Evolutionary conservation across 2,113 vertebrate genomes (phyloP), one percentile per base, ranked within the genome.

Genomic region (Pseudolaguvia tuberculata): DNA sequence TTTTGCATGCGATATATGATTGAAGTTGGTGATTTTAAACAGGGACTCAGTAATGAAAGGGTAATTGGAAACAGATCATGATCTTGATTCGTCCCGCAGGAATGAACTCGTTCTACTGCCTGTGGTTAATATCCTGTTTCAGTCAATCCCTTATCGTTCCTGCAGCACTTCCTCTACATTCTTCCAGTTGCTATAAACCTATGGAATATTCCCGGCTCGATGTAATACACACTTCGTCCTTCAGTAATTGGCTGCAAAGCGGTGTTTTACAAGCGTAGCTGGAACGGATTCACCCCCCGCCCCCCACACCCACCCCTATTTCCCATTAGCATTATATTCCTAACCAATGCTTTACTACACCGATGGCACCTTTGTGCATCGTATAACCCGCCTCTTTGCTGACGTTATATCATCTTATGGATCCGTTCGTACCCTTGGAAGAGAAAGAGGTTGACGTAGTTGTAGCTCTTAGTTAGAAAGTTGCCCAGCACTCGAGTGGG

Each of bases 391-490:
- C 20, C 17, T n/a, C 18, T 3, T 13, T 69, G 55, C 45, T 76
- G 45, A 45, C 23, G 21, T 47, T 48, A 51, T 9, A 59, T 42
- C 29, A 27, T 59, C 23, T 42, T 25, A 61, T 6, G 52, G 25
- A 78, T 17, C 35, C 25, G 56, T 75, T 6, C 94, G 93, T 89
- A 99, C 97, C 96, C 97, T 89, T 99, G 97, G 87, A 99, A 99
- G 78, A 99, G 90, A 89, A 99, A 99, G 77, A 99, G 93, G 89
- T 99, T 99, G 89, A 94, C 91, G 8, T 99, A 99, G 85, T 98
- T 99, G 84, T 99, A 97, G 87, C 96, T 98, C 88, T 99, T 99
- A 51, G 97, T 99, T 81, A 99, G 94, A 87, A 98, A 99, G 92
- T 99, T 99, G 55, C 96, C 97, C 66, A 99, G 93, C 68, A 98